Percentiles rank a stretch among this genome's conserved stretches.
Conservation (phyloP, 1,140 invertebrate genomes). For the Neodiprion lecontei region DNA sequence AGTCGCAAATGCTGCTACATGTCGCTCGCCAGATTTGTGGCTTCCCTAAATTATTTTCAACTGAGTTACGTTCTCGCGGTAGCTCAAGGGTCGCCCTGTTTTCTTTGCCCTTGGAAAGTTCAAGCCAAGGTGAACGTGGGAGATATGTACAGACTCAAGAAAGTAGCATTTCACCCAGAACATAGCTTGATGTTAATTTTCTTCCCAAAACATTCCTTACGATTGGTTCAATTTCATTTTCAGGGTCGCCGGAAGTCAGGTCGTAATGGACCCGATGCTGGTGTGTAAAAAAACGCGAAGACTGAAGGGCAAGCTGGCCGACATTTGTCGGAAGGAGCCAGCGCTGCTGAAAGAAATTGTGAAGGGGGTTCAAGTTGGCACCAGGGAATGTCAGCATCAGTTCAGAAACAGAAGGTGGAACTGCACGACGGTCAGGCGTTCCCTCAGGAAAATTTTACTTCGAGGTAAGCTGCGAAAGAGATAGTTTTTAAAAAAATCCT, state of each 20-base stretch:
- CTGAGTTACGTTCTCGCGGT: too few species aligned
- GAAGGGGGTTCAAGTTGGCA: slow-evolving; percentile 78
- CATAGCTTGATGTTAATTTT: slow-evolving; percentile 12
- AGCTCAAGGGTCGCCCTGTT: not conserved
- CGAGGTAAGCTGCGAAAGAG: slow-evolving; percentile 68
- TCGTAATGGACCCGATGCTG: slow-evolving; percentile 86
- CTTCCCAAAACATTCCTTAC: slow-evolving; percentile 5
- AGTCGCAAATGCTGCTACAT: slow-evolving; percentile 10
- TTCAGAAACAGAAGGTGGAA: slow-evolving; percentile 86
- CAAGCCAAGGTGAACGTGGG: not conserved
- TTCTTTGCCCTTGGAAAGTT: not conserved
- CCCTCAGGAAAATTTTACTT: slow-evolving; percentile 81
- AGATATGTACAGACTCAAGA: not conserved
- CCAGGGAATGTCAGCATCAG: slow-evolving; percentile 84
- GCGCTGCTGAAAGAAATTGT: slow-evolving; percentile 79
- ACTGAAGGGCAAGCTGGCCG: slow-evolving; percentile 74
- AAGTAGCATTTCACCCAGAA: slow-evolving; percentile 34
- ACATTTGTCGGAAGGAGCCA: slow-evolving; percentile 79
- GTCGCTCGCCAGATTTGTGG: slow-evolving; percentile 32
- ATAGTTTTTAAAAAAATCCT: slow-evolving; percentile 8
- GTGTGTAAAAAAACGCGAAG: slow-evolving; percentile 84
- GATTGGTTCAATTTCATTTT: slow-evolving; percentile 36
- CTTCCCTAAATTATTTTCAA: slow-evolving; percentile 30
- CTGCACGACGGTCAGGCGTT: slow-evolving; percentile 78
- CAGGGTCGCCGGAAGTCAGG: slow-evolving; percentile 81